Evolutionary conservation across 2,113 vertebrate genomes (phyloP), one percentile per base, ranked within the genome.

Genomic region (Macroglossus sobrinus): DNA sequence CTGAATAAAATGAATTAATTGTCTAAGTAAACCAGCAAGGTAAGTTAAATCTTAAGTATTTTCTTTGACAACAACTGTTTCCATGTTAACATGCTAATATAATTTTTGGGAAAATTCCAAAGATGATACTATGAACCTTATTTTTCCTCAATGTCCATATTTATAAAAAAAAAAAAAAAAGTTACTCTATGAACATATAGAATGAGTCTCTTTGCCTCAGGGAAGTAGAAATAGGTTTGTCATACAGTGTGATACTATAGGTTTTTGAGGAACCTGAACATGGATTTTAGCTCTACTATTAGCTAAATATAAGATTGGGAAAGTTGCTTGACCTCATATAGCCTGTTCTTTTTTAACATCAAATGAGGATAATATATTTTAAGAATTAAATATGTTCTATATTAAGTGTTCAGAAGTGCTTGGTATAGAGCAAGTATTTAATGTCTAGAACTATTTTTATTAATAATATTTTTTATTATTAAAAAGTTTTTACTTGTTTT

Each of bases 61-160:
- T 96, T 74, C 22, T 71, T 68, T 87, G 50, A 90, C 78, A 89
- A 64, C 26, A 69, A 84, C 76, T 69, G 28, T 93, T 78, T 75
- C 71, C 93, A 30, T 22, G n/a, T 64, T 92, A 64, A 66, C 66
- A 55, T 22, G 55, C 50, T 95, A 91, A 97, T 96, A 91, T 76
- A 81, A 89, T 89, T 96, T 64, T 92, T 94, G 91, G 91, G 15
- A 57, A 95, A 96, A 81, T 19, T 76, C 94, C 96, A 94, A 85
- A 81, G 76, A 93, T 88, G 91, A 84, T 61, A 84, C 19, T 47
- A 72, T 47, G 15, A 30, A 47, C 30, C 28, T 28, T 74, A 47
- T 40, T 93, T 87, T 74, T 50, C 3, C 21, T 6, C 12, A 85
- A n/a, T 18, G 2, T 7, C 6, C 9, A 15, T 38, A 75, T 50